A percentile compares a stretch with the other conserved stretches of the same genome.
phyloP scores from a whole-genome alignment of 2,113 vertebrate genomes.

The Odontophorus gujanensis region DNA sequence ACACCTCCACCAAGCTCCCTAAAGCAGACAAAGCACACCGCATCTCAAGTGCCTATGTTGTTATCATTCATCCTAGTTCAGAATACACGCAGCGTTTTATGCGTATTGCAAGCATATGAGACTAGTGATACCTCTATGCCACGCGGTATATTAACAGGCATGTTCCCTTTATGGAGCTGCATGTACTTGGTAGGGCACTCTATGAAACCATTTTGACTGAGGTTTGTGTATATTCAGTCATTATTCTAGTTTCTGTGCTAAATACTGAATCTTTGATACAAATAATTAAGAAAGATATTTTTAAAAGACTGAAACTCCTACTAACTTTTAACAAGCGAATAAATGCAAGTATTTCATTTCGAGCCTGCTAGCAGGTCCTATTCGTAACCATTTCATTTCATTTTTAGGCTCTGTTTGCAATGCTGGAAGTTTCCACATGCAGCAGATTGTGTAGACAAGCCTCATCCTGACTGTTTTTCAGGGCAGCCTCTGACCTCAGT shows the following conservation, averaged over 20 bases:
- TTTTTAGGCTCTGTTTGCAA: not conserved
- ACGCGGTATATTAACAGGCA: not conserved
- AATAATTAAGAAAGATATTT: not conserved
- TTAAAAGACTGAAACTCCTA: not conserved
- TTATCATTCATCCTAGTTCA: not conserved
- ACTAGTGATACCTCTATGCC: accelerated
- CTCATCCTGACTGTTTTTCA: not conserved
- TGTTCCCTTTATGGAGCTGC: not conserved
- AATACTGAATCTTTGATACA: not conserved
- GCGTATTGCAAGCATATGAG: accelerated
- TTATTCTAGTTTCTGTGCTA: not conserved
- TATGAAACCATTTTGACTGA: not conserved
- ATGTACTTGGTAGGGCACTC: not conserved
- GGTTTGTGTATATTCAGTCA: not conserved
- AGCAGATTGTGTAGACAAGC: not conserved
- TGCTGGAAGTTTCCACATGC: not conserved
- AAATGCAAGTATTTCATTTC: not conserved
- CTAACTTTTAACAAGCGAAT: not conserved
- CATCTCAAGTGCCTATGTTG: not conserved
- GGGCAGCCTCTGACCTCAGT: not conserved
- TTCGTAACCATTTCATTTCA: not conserved
- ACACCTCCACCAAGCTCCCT: not conserved
- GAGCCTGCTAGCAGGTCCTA: not conserved
- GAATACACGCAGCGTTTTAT: not conserved
- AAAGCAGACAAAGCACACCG: not conserved